Conservation (phyloP, 2,888 invertebrate species). For the Terebella lapidaria region DNA sequence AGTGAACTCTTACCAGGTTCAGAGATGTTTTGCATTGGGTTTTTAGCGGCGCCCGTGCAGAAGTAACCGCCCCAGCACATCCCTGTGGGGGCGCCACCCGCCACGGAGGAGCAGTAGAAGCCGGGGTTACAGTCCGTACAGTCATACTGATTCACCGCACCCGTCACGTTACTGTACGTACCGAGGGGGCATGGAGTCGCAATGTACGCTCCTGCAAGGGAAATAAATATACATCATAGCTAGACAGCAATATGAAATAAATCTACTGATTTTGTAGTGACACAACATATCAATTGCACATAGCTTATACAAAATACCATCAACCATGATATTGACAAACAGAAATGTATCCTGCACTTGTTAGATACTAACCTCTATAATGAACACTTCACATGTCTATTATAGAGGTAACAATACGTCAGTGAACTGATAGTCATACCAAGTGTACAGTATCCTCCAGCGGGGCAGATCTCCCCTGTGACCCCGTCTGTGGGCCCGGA, state of each 20-base stretch:
- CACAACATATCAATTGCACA: too few species aligned
- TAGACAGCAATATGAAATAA: too few species aligned
- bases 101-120: constrained; percentile 39
- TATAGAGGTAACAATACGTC: too few species aligned
- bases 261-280: too few species aligned
- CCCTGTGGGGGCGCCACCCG: constrained; percentile 28
- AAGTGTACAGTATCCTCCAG: constrained; percentile 43
- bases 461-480: constrained; percentile 43
- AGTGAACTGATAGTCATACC: too few species aligned
- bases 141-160: constrained; percentile 44
- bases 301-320: too few species aligned
- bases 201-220: constrained; percentile 34
- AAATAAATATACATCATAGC: not conserved
- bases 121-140: constrained; percentile 42
- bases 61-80: constrained; percentile 38
- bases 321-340: too few species aligned
- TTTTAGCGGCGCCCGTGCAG: constrained; percentile 41
- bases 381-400: too few species aligned
- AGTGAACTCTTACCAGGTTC: constrained; percentile 16
- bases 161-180: constrained; percentile 48
- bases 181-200: constrained; percentile 43
- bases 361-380: too few species aligned
- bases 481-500: constrained; percentile 41
- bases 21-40: constrained; percentile 32
- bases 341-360: too few species aligned